Conservation (phyloP, 2,888 invertebrate species). For the Acanthosoma haemorrhoidale region DNA sequence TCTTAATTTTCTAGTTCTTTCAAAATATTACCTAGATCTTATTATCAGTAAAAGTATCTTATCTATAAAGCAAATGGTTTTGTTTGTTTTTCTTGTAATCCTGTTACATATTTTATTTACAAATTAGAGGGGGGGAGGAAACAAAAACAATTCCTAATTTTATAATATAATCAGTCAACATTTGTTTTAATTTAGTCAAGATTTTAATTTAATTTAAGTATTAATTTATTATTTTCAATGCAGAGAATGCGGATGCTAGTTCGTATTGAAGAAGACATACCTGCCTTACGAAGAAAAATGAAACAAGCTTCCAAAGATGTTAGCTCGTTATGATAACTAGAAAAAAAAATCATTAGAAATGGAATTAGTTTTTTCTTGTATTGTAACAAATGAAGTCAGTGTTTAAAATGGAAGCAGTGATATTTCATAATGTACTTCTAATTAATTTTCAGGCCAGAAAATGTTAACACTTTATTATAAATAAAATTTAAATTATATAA, state of each 20-base stretch:
- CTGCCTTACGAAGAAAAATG: conserved; percentile 72
- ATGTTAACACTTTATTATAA: background rate
- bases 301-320: conserved; percentile 43
- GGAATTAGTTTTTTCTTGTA: conserved; percentile 11
- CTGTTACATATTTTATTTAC: too few species aligned
- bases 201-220: too few species aligned
- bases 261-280: conserved; percentile 78
- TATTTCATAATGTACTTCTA: conserved; percentile 21
- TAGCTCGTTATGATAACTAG: conserved; percentile 33
- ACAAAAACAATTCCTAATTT: too few species aligned
- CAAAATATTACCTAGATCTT: too few species aligned
- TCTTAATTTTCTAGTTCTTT: too few species aligned
- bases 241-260: conserved; percentile 81
- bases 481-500: background rate
- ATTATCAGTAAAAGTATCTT: too few species aligned
- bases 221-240: conserved; percentile 43
- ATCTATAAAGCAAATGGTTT: too few species aligned
- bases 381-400: background rate
- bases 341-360: too few species aligned
- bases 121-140: too few species aligned
- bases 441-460: conserved; percentile 23
- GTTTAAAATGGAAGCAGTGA: background rate
- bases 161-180: too few species aligned
- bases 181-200: too few species aligned
- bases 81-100: too few species aligned